phyloP scores from a whole-genome alignment of 2,888 invertebrate species.

The Rutpela maculata region DNA sequence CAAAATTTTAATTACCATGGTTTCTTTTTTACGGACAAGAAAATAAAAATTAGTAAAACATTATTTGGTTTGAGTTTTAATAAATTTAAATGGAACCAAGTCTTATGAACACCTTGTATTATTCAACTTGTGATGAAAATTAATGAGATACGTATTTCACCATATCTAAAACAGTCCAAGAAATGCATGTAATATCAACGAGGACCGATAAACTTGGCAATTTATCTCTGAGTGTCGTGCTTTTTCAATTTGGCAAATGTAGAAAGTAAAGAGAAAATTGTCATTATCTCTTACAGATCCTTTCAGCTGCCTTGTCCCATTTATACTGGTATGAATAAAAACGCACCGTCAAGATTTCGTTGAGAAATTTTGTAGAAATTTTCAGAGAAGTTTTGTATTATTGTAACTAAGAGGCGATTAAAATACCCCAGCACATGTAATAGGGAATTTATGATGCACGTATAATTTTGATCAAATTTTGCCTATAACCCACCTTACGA shows the following conservation, averaged over 20 bases:
- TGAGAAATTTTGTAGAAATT: no score
- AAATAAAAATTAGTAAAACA: not conserved
- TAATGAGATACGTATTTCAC: not conserved
- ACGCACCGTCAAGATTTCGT: no score
- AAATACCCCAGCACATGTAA: no score
- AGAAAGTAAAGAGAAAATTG: slow-evolving; percentile 1
- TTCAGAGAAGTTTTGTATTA: no score
- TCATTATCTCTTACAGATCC: not conserved
- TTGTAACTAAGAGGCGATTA: no score
- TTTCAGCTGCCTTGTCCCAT: no score
- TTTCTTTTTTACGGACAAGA: no score
- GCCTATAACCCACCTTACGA: no score
- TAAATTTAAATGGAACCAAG: not conserved
- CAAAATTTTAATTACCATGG: no score
- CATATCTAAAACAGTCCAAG: not conserved
- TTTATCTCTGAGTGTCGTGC: not conserved
- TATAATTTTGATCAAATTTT: no score
- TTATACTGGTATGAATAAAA: no score
- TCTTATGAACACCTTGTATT: not conserved
- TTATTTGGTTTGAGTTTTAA: not conserved
- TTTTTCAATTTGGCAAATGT: not conserved
- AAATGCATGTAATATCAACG: not conserved
- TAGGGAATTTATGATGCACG: no score
- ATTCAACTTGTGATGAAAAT: not conserved
- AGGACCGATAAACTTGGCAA: not conserved